A percentile compares a stretch with the other conserved stretches of the same genome.
Evolutionary conservation across 2,113 vertebrate genomes (phyloP).

Genomic region (Lonchura striata): DNA sequence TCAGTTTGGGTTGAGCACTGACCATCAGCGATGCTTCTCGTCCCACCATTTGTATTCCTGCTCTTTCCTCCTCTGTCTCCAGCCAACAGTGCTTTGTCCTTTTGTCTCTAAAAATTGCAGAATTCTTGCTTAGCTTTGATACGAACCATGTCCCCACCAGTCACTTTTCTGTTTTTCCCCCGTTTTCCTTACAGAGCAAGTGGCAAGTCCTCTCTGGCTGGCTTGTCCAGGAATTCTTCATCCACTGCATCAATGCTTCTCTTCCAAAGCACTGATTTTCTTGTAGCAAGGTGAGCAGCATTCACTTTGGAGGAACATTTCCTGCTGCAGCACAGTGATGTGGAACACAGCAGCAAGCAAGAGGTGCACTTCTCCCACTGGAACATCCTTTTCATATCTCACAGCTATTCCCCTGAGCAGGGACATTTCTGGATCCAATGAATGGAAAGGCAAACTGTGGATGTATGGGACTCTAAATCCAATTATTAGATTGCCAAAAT

Average conservation of each 20-base stretch:
- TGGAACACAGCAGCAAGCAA: neutral
- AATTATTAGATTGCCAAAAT: neutral
- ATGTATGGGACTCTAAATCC: neutral
- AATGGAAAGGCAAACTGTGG: neutral
- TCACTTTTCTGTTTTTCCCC: neutral
- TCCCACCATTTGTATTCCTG: neutral
- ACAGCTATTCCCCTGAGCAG: neutral
- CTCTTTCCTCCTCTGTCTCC: neutral
- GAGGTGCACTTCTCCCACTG: fast-evolving
- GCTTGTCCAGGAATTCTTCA: neutral
- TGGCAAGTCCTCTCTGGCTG: neutral
- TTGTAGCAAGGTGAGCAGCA: neutral
- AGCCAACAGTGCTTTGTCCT: neutral
- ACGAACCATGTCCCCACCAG: neutral
- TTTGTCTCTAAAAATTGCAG: neutral
- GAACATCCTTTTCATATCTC: neutral
- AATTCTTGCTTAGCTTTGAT: neutral
- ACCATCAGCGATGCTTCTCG: fast-evolving
- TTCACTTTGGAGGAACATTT: neutral
- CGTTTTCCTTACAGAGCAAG: neutral
- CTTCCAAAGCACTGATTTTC: neutral
- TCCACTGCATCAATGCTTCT: neutral
- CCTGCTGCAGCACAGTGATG: neutral
- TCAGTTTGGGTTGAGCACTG: neutral
- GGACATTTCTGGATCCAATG: neutral